Conservation (phyloP, 2,888 invertebrate species). For the Tenthredo mesomela region DNA sequence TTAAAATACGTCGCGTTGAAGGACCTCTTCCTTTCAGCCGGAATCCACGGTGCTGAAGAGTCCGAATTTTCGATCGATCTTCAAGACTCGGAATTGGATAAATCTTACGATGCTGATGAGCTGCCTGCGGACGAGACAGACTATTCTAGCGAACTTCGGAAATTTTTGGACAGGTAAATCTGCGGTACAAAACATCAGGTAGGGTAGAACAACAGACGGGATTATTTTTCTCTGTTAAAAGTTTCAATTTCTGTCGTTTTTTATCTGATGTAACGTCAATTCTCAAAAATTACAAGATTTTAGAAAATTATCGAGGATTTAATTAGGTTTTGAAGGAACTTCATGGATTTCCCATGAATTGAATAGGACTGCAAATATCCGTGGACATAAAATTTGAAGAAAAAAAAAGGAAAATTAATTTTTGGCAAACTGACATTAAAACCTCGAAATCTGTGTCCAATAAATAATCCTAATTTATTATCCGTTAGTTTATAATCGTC, state of each 20-base stretch:
- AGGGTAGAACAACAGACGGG: neutral
- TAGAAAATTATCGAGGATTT: neutral
- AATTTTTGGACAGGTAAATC: slow-evolving; percentile 45
- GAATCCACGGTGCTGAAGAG: slow-evolving; percentile 54
- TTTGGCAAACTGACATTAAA: neutral
- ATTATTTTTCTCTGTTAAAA: neutral
- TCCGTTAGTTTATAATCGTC: neutral
- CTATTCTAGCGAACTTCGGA: slow-evolving; percentile 11
- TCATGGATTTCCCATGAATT: too few relatives aligned
- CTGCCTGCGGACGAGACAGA: neutral
- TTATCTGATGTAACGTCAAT: neutral
- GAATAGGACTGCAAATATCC: too few relatives aligned
- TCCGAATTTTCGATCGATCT: slow-evolving; percentile 41
- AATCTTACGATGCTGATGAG: slow-evolving; percentile 26
- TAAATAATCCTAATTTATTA: neutral
- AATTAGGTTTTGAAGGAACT: too few relatives aligned
- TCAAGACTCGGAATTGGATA: slow-evolving; percentile 34
- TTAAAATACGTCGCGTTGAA: slow-evolving; percentile 70
- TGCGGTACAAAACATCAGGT: neutral
- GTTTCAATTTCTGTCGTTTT: neutral
- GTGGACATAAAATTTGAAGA: too few relatives aligned
- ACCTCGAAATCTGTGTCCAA: neutral
- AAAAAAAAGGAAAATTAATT: neutral
- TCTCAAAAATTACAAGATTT: neutral
- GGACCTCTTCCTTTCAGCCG: slow-evolving; percentile 69